Base-by-base conservation (phyloP, 2,888 invertebrate genomes). In the Phyllotreta cruciferae region DNA sequence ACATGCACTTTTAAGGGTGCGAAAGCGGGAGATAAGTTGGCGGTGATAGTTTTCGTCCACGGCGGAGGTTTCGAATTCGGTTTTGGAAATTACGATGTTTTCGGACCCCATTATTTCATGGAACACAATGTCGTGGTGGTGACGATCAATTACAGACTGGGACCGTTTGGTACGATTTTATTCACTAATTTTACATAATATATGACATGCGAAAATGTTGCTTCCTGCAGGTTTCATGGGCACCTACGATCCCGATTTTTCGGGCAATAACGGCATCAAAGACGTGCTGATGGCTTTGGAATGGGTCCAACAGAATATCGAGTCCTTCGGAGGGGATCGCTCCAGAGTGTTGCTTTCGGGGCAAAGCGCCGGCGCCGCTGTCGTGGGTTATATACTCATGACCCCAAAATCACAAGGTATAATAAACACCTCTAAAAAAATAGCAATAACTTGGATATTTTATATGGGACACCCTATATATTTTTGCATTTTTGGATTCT, bases 51-150 rank as follows among this genome's bases (percentile, higher is more conserved):
- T 9, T 78, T 74, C 62, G 76, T 82, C 50, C 80, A 81, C 64
- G 80, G 81, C 1, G 82, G 82, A 6, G 79, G 77, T 5, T 82
- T 79, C 66, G 75, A 77, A 64, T 70, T 68, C 24, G 81, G 82
- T 1, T 62, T 70, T n/a, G 76, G 75, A 3, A 53, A 44, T 41
- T 63, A 63, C 10, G 66, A 75, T 14, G 47, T 52, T 6, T 73
- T 71, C 39, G 80, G 79, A 7, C 80, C 81, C 1, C 70, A 77
- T 56, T 74, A 74, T 37, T 67, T 80, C 6, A 75, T 81, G 70
- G 76, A 75, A 53, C 68, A 74, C 56, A 77, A 77, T 10, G 67
- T 76, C 6, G 67, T 75, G 8, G 52, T 75, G 6, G 73, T 76
- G 0, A 69, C 72, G 8, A 52, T 71, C 11, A 70, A 70, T 50